phyloP scores from a whole-genome alignment of 2,113 vertebrate species.

The Egretta garzetta region DNA sequence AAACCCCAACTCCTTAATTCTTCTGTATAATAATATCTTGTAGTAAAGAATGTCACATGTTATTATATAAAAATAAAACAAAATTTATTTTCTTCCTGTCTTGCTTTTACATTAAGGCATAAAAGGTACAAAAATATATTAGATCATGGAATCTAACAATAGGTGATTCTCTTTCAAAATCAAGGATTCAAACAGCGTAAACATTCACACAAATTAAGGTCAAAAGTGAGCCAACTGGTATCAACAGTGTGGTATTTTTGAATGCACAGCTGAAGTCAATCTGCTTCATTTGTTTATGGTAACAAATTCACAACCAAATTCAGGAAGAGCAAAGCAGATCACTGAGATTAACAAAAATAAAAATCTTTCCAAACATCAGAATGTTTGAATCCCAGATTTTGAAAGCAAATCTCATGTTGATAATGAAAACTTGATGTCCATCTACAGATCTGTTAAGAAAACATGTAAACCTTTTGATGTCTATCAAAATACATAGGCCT shows the following conservation, averaged over 20 bases:
- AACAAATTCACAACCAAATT: neutral
- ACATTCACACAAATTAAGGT: neutral
- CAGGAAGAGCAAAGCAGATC: neutral
- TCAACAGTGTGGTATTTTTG: neutral
- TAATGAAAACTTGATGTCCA: neutral
- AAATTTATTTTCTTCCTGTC: neutral
- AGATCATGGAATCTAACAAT: neutral
- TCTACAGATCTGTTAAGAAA: neutral
- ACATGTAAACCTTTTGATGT: neutral
- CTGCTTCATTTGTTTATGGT: neutral
- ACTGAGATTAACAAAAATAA: neutral
- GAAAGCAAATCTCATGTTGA: neutral
- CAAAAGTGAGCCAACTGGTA: neutral
- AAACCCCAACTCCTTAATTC: neutral
- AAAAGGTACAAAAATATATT: neutral
- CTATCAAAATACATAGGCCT: neutral
- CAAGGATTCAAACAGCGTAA: neutral
- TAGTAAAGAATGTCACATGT: neutral
- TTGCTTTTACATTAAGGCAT: neutral
- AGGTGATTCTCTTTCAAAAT: neutral
- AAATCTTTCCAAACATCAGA: neutral
- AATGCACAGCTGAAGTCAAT: neutral
- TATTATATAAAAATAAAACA: neutral
- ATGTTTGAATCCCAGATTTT: neutral
- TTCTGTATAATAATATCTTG: neutral